A percentile compares a stretch with the other conserved stretches of the same genome.
Evolutionary conservation across 2,888 invertebrate genomes (phyloP).

Genomic region (Ochlodes sylvanus): DNA sequence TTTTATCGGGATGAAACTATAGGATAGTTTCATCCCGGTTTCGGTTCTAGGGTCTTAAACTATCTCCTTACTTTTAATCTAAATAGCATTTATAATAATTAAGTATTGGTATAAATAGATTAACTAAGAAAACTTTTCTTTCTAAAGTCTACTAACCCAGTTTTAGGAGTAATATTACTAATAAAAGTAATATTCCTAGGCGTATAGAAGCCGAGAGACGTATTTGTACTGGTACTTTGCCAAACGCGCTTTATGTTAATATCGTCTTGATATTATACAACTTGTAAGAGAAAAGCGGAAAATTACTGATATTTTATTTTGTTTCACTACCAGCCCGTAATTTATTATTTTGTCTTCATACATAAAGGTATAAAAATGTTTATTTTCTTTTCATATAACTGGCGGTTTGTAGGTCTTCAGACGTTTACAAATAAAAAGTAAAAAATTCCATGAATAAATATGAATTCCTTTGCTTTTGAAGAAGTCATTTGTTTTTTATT

Average conservation of each 20-base stretch:
- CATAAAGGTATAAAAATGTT: neutral
- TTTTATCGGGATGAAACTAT: too few relatives aligned
- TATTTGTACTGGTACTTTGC: conserved; percentile 22
- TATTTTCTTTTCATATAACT: neutral
- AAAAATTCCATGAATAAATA: too few relatives aligned
- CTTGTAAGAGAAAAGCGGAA: neutral
- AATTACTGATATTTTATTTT: neutral
- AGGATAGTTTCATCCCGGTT: too few relatives aligned
- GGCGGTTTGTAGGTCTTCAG: too few relatives aligned
- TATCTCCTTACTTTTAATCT: too few relatives aligned
- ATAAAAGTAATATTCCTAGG: conserved; percentile 18
- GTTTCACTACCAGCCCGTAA: neutral
- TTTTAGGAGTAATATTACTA: conserved; percentile 14
- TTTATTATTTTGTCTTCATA: neutral
- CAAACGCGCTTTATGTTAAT: conserved; percentile 20
- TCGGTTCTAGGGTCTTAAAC: too few relatives aligned
- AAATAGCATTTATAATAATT: too few relatives aligned
- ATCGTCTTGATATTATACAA: conserved; percentile 1
- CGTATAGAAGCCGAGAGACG: conserved; percentile 9
- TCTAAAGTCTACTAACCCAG: neutral
- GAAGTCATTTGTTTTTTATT: too few relatives aligned
- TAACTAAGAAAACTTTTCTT: neutral
- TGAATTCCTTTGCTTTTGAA: too few relatives aligned
- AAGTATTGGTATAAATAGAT: too few relatives aligned
- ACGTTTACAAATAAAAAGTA: too few relatives aligned